Conservation (phyloP, 2,113 vertebrate genomes). For the Aphelocoma coerulescens region DNA sequence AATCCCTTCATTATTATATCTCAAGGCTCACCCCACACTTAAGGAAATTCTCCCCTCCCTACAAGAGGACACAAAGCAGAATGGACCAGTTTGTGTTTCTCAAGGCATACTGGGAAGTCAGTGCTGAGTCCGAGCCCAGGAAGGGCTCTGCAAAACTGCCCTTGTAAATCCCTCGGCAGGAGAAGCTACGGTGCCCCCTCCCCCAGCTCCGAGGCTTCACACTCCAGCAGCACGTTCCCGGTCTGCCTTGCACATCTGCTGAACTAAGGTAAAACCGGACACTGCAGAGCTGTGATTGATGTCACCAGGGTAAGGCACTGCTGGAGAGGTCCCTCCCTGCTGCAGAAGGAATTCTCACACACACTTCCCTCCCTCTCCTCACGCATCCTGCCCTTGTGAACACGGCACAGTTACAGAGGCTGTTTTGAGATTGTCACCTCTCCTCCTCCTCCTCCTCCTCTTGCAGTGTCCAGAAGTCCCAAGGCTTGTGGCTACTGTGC, state of each 20-base stretch:
- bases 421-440: rapidly evolving
- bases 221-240: neutral
- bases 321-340: neutral
- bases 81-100: neutral
- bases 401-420: neutral
- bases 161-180: neutral
- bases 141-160: neutral
- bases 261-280: slow-evolving; percentile 34
- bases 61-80: neutral
- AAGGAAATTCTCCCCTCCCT: neutral
- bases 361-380: neutral
- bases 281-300: slow-evolving; percentile 51
- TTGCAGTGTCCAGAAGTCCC: neutral
- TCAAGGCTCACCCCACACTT: neutral
- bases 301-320: neutral
- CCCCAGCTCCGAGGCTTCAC: neutral
- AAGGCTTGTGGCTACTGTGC: neutral
- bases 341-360: neutral
- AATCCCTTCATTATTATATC: neutral
- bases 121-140: neutral
- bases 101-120: neutral
- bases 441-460: neutral
- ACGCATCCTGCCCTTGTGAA: rapidly evolving
- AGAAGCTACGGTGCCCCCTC: neutral
- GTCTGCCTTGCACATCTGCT: slow-evolving; percentile 46